A percentile compares a stretch with the other conserved stretches of the same genome.
Conservation (phyloP, 2,888 invertebrate species). For the Platycnemis pennipes region DNA sequence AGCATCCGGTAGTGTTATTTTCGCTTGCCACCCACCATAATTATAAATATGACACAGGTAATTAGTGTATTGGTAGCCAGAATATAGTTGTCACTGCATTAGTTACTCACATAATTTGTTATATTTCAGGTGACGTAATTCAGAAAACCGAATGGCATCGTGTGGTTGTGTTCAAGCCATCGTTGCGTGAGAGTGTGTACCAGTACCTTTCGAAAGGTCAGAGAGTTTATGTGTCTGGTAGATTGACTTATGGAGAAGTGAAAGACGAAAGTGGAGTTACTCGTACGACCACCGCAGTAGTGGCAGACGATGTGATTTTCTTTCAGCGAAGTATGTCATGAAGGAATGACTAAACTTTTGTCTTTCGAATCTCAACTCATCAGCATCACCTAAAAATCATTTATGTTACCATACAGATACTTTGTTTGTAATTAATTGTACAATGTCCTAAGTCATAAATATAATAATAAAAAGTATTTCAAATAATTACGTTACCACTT, state of each 20-base stretch:
- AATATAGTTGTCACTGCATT: neutral
- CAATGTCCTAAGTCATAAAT: neutral
- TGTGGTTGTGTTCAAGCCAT: conserved; percentile 92
- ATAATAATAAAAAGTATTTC: neutral
- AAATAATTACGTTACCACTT: neutral
- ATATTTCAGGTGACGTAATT: conserved; percentile 85
- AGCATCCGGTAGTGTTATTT: conserved; percentile 93
- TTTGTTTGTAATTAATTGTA: neutral
- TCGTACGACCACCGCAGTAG: conserved; percentile 87
- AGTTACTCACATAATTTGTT: neutral
- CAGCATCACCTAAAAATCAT: neutral
- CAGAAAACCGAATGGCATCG: conserved; percentile 97
- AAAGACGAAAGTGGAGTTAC: conserved; percentile 88
- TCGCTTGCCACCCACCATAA: conserved; percentile 94
- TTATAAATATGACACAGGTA: conserved; percentile 83
- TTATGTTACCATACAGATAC: neutral
- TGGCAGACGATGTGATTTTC: conserved; percentile 94
- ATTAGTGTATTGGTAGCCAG: neutral
- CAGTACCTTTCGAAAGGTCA: conserved; percentile 93
- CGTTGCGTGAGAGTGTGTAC: conserved; percentile 88
- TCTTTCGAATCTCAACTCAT: conserved; percentile 29
- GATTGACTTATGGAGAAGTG: conserved; percentile 91
- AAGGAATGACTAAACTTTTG: conserved; percentile 46
- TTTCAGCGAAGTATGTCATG: conserved; percentile 80
- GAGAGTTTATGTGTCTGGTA: conserved; percentile 90